These are phyloP conservation scores for Lipophrys pholis DNA, from an alignment of 2,113 vertebrate genomes.

Conservation along the genomic window DNA sequence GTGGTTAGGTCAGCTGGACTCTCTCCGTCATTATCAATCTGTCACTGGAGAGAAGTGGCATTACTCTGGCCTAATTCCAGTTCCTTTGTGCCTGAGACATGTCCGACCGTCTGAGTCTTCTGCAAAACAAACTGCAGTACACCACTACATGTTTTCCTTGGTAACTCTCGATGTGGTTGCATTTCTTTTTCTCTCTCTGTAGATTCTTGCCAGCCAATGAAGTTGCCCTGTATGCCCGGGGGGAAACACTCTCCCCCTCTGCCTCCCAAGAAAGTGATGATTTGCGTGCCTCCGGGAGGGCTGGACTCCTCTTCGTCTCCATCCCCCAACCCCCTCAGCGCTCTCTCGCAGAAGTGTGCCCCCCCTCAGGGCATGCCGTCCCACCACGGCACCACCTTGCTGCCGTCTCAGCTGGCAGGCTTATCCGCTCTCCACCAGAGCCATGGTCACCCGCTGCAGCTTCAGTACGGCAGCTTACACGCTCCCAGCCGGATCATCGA, in stretches of 20 bases:
- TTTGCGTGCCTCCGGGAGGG: constrained; percentile 93
- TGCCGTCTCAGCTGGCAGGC: constrained; percentile 87
- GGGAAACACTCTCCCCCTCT: constrained; percentile 97
- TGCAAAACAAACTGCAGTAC: too few species aligned
- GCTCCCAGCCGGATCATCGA: constrained; percentile 94
- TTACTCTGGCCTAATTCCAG: constrained; percentile 69
- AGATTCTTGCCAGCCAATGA: constrained; percentile 95
- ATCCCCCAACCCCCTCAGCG: constrained; percentile 76
- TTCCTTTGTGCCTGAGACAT: constrained; percentile 28
- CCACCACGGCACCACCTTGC: constrained; percentile 86
- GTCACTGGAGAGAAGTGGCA: constrained; percentile 62
- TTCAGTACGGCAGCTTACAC: constrained; percentile 92
- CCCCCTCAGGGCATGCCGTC: constrained; percentile 81
- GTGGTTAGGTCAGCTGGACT: constrained; percentile 51
- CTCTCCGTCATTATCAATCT: constrained; percentile 69
- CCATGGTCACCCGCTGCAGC: constrained; percentile 89
- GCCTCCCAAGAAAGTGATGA: constrained; percentile 99
- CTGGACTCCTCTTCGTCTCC: constrained; percentile 84
- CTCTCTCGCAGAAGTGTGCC: constrained; percentile 89
- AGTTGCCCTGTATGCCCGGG: constrained; percentile 93
- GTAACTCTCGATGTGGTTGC: too few species aligned
- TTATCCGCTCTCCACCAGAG: constrained; percentile 70
- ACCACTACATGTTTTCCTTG: too few species aligned
- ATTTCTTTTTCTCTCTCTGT: constrained; percentile 14
- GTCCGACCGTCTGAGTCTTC: constrained; percentile 5